Evolutionary conservation across 1,140 invertebrate genomes (phyloP).

Genomic region (Anadara kagoshimensis): DNA sequence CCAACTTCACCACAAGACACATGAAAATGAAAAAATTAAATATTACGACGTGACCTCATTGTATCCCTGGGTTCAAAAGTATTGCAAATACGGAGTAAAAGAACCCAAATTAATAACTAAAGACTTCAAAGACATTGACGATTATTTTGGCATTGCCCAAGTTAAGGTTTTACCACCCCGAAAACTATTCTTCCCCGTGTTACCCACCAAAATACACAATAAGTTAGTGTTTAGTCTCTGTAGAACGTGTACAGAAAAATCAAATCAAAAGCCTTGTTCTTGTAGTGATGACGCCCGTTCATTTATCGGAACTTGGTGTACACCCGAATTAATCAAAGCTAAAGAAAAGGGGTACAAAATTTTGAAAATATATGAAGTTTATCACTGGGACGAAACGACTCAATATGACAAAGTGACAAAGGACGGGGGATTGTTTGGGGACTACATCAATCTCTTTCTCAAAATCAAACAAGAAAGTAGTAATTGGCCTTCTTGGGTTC

Average conservation of each 20-base stretch:
- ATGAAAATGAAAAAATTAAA: constrained; percentile 7
- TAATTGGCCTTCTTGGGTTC: constrained; percentile 42
- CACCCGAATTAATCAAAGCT: constrained; percentile 68
- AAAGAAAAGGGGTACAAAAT: constrained; percentile 67
- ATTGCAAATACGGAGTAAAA: constrained; percentile 5
- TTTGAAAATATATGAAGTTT: constrained; percentile 68
- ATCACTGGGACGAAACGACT: constrained; percentile 58
- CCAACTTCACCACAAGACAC: not conserved
- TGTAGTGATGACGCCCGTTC: constrained; percentile 48
- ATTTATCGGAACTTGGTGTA: constrained; percentile 69
- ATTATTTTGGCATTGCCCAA: constrained; percentile 35
- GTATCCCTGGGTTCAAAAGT: constrained; percentile 23
- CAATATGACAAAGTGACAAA: constrained; percentile 18
- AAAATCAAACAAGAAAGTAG: constrained; percentile 55
- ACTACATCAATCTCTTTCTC: constrained; percentile 51
- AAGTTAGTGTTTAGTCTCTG: constrained; percentile 33
- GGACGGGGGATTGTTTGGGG: constrained; percentile 36
- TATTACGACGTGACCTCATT: constrained; percentile 30
- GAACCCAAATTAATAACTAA: constrained; percentile 26
- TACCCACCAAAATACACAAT: constrained; percentile 25
- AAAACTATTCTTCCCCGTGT: constrained; percentile 30
- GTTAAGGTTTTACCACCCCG: constrained; percentile 31
- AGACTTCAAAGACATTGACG: constrained; percentile 13
- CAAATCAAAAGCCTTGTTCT: constrained; percentile 12
- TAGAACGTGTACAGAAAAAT: constrained; percentile 25